Percentiles rank a stretch among this genome's conserved stretches.
Conservation (phyloP, 1,140 invertebrate species). For the Euschistus heros region DNA sequence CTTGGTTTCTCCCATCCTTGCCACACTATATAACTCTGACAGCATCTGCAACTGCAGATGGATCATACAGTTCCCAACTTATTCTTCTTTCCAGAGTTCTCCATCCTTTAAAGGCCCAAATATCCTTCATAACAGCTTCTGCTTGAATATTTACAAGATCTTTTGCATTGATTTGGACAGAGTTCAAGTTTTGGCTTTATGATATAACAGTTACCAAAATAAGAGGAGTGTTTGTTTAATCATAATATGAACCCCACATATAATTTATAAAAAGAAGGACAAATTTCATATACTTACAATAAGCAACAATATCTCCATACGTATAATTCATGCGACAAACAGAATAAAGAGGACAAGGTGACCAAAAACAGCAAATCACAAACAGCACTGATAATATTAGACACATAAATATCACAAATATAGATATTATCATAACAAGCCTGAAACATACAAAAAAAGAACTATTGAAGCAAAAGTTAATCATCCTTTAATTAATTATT, state of each 20-base stretch:
- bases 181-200: background rate
- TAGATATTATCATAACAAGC: constrained; percentile 12
- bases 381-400: constrained; percentile 1
- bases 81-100: too few relatives aligned
- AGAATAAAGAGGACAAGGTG: constrained; percentile 11
- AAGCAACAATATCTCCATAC: constrained; percentile 20
- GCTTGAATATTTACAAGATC: background rate
- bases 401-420: constrained; percentile 11
- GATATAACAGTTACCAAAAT: background rate
- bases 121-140: background rate
- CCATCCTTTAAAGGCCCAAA: background rate
- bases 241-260: background rate
- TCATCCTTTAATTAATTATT: too few relatives aligned
- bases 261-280: constrained; percentile 1
- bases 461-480: background rate
- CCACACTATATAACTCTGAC: background rate
- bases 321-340: constrained; percentile 20
- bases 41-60: background rate
- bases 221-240: background rate
- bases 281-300: constrained; percentile 17
- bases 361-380: constrained; percentile 19
- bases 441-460: background rate
- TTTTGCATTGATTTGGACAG: background rate
- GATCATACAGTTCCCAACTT: background rate
- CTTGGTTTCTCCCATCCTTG: too few relatives aligned